These are phyloP conservation scores for Caenorhabditis parvicauda DNA, from an alignment of 2,888 invertebrate species.

Conservation along the genomic window DNA sequence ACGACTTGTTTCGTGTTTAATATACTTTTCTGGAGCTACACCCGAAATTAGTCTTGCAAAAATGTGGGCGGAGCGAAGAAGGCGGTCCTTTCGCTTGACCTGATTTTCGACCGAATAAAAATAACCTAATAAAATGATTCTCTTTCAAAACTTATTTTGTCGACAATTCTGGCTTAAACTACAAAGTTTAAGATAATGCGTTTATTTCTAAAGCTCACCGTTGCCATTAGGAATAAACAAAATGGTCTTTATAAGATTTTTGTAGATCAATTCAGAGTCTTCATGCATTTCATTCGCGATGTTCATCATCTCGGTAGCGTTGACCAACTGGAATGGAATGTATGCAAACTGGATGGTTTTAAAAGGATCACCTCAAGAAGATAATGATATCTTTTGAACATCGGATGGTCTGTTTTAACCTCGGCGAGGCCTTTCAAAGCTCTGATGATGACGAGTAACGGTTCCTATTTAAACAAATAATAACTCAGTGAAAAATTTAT, in stretches of 20 bases:
- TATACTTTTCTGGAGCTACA: no score
- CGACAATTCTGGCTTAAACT: no score
- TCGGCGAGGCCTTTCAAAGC: conserved; percentile 14
- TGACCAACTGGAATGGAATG: conserved; percentile 6
- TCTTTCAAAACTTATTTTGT: no score
- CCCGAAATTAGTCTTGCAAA: no score
- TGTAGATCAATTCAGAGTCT: conserved; percentile 5
- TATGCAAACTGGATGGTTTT: background rate
- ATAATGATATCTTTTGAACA: conserved; percentile 14
- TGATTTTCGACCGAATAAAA: no score
- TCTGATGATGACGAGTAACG: conserved; percentile 15
- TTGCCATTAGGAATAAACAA: no score
- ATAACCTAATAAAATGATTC: no score
- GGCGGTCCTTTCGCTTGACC: no score
- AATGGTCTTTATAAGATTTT: conserved; percentile 6
- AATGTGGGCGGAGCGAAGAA: no score
- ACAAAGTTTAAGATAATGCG: no score
- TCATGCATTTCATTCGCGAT: conserved; percentile 16
- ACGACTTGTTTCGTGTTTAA: no score
- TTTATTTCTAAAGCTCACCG: no score
- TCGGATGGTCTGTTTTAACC: conserved; percentile 10
- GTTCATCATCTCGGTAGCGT: conserved; percentile 3
- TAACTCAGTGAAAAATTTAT: background rate
- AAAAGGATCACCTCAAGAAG: conserved; percentile 10
- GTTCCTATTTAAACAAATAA: conserved; percentile 8